phyloP scores from a whole-genome alignment of 2,113 vertebrate species.

The Delphinapterus leucas region DNA sequence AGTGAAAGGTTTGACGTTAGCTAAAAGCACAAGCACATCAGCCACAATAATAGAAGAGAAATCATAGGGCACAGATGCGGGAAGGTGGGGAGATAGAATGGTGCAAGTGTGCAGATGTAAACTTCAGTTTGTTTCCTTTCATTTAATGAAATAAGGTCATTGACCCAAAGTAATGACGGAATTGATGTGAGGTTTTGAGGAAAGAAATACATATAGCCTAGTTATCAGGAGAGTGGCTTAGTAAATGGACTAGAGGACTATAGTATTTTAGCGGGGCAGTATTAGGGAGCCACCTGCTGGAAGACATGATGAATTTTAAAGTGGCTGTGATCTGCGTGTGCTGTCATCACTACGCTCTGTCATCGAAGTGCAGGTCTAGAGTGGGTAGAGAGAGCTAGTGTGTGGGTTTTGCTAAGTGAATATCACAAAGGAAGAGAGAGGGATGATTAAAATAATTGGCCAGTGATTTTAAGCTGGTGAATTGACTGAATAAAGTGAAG shows the following conservation, averaged over 20 bases:
- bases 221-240: neutral
- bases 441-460: neutral
- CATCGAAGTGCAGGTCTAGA: neutral
- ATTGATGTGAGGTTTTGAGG: neutral
- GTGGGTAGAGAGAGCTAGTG: neutral
- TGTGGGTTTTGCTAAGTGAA: neutral
- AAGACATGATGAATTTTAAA: neutral
- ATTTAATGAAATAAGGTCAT: neutral
- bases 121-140: neutral
- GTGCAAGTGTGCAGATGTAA: neutral
- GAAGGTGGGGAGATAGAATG: neutral
- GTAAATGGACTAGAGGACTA: neutral
- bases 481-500: neutral
- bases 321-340: neutral
- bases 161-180: neutral
- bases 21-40: neutral
- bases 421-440: neutral
- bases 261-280: neutral
- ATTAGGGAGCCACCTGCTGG: neutral
- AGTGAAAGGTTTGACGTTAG: neutral
- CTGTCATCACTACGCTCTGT: rapidly evolving
- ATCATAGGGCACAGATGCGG: neutral
- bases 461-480: neutral
- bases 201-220: neutral
- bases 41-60: neutral